Percentiles rank a stretch among this genome's conserved stretches.
phyloP scores from a whole-genome alignment of 2,888 invertebrate genomes.

The Drosophila sordidula region DNA sequence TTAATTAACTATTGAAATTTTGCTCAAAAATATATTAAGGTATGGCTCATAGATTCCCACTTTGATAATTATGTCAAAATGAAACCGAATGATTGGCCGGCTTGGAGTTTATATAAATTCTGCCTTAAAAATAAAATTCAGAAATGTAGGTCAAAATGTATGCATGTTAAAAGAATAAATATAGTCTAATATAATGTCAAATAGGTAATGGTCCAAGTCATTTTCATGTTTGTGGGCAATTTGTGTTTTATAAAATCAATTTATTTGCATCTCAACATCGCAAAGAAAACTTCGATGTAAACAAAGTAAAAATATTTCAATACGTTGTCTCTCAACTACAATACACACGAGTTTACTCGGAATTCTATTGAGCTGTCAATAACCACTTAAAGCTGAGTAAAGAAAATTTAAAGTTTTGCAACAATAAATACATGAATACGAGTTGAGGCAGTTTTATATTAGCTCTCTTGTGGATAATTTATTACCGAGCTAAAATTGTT shows the following conservation, averaged over 20 bases:
- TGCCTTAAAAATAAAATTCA: too few relatives aligned
- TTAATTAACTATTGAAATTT: too few relatives aligned
- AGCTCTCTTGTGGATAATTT: not conserved
- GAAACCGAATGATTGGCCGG: too few relatives aligned
- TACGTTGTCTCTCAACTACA: not conserved
- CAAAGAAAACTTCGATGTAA: not conserved
- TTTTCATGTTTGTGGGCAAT: too few relatives aligned
- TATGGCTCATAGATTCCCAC: too few relatives aligned
- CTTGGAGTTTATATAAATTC: too few relatives aligned
- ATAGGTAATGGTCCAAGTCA: too few relatives aligned
- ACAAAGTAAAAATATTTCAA: not conserved
- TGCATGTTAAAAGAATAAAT: too few relatives aligned
- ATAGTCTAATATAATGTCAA: too few relatives aligned
- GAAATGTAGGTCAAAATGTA: too few relatives aligned
- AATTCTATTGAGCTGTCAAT: not conserved
- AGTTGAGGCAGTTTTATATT: not conserved
- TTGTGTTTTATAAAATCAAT: not conserved
- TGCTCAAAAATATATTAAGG: too few relatives aligned
- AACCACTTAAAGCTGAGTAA: not conserved
- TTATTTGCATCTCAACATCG: not conserved
- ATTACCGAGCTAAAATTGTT: not conserved
- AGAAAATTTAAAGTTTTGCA: not conserved
- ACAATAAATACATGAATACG: not conserved
- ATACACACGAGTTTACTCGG: not conserved
- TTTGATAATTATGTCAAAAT: too few relatives aligned